Base-by-base conservation (phyloP, 30 jellyfish, hydroid and myxozoan genomes). In the Rhopilema esculentum region DNA sequence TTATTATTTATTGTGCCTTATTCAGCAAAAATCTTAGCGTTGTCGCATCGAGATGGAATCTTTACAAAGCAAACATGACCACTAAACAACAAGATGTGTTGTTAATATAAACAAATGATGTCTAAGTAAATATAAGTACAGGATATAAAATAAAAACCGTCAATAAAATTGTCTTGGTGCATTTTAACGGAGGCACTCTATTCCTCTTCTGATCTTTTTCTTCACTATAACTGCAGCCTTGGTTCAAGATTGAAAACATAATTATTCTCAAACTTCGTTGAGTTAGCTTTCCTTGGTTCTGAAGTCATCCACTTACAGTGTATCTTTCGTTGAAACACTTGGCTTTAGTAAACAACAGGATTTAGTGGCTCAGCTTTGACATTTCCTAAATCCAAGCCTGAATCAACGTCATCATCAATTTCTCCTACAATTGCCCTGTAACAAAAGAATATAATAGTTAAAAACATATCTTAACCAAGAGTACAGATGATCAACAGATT, bases 361-460 rank as follows among this genome's bases (percentile, higher is more conserved):
- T 88, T 89, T 19, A 95, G 82, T 49, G 99, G 99, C 50, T 96
- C 98, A 31, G 99, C 99, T 76, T 91, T 96, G 26, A 96, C 79
- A 61, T 81, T 89, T 62, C 88, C 89, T 85, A 91, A 31, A 31
- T 96, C 99, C 28, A 96, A 78, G 9, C 94, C 92, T 4, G 97
- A 76, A 80, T 96, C 99, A 0, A 92, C 87, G 53, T 96, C 99
- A 73, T 96, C 99, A 67, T 96, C 99, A 40, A 96, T 80, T 33
- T 96, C 99, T 32, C 99, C 99, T 69, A 96, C 86, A 21, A 96
- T 83, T 16, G 99, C 99, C 26, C 99, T 96, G 73, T 1, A 53
- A 68, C 27, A 30, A 73, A 70, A 49, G 0, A 28, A 72, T 7
- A 19, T 52, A 7, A 69, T 4, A 1, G 87, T 22, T 49, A 20